A percentile compares a stretch with the other conserved stretches of the same genome.
Conservation (phyloP, 2,888 invertebrate genomes). For the Carterocephalus palaemon region DNA sequence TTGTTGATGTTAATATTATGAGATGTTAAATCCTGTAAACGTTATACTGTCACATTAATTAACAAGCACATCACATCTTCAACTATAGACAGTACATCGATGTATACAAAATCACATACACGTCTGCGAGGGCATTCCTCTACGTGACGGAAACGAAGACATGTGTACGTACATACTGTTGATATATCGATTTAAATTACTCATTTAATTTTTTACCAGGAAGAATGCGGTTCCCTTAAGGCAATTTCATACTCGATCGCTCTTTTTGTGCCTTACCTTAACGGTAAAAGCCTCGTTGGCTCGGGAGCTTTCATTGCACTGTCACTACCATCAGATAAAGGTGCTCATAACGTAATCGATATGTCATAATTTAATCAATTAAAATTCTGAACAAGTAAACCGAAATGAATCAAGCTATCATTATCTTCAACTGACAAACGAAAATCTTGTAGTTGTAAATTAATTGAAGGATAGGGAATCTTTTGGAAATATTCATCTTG, state of each 20-base stretch:
- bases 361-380: slow-evolving; percentile 38
- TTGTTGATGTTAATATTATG: no score
- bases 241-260: slow-evolving; percentile 23
- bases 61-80: slow-evolving; percentile 14
- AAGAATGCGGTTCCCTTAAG: slow-evolving; percentile 21
- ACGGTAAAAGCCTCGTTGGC: slow-evolving; percentile 13
- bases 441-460: slow-evolving; percentile 15
- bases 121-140: slow-evolving; percentile 8
- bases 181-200: background rate
- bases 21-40: no score
- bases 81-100: slow-evolving; percentile 11
- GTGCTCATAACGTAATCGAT: slow-evolving; percentile 31
- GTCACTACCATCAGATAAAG: slow-evolving; percentile 28
- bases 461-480: background rate
- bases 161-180: no score
- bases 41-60: slow-evolving; percentile 5
- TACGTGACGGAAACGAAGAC: slow-evolving; percentile 18
- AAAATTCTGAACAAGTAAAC: slow-evolving; percentile 34
- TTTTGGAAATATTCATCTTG: background rate
- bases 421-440: slow-evolving; percentile 25
- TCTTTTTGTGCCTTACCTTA: slow-evolving; percentile 21
- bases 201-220: background rate
- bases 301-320: slow-evolving; percentile 18
- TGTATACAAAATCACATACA: slow-evolving; percentile 15
- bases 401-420: slow-evolving; percentile 31